Base-by-base conservation (phyloP, 2,888 invertebrate genomes). In the Theretra japonica region DNA sequence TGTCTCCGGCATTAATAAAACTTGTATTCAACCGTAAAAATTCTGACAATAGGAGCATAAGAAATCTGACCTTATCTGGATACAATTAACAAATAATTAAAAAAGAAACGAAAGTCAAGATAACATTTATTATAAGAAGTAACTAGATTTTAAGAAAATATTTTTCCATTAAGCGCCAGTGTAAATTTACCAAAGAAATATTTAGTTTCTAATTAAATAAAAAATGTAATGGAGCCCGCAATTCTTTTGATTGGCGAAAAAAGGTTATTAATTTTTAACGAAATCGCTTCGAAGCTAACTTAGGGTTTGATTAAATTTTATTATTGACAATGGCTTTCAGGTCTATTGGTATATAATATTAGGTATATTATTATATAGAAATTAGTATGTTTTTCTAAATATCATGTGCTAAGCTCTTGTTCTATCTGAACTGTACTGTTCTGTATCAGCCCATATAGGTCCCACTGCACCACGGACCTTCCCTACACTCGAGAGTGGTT, bases 191-290 rank as follows among this genome's bases (percentile, higher is more conserved):
- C 4, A 1, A 53, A 53, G 53, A 65, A 65, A 58, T 8, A 11
- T 69, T 58, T 70, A 30, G 58, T 57, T 70, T 58, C 17, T 41
- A 70, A 70, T 70, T 58, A 70, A 70, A 41, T 19, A 6, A 23
- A 70, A 70, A 58, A 56, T 57, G 33, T 70, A 70, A 41, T 48
- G 8, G 8, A 58, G 58, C 21, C 30, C 30, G 17, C 69, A 70
- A 25, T 58, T 58, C 41, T 70, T 48, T 58, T 58, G 23, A 58
- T 58, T 70, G 33, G 7, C 23, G 33, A 23, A 53, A 58, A 41
- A 53, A 41, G 41, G 19, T 41, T 69, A 58, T 57, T 56, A 68
- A 69, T 17, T 25, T 21, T 11, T 23, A 65, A 65, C 21, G 21
- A 65, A 62, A 4, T 48, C 17, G 41, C 48, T 7, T 3, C 5